phyloP scores from a whole-genome alignment of 1,140 invertebrate species.

The Panagrolaimus sp. region DNA sequence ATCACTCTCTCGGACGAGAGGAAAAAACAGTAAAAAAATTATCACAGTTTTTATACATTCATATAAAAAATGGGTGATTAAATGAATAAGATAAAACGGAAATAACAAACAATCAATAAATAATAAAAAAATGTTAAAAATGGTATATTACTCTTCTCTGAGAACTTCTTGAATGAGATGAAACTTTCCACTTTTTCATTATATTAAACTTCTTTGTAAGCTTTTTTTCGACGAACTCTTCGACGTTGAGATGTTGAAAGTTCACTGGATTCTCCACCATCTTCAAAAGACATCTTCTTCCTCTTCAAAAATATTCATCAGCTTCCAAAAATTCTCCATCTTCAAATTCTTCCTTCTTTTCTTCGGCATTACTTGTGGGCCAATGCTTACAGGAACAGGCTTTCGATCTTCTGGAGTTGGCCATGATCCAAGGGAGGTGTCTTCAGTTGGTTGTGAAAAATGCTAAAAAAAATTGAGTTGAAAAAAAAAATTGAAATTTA shows the following conservation, averaged over 20 bases:
- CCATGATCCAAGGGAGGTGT: no score
- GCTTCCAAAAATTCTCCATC: not conserved
- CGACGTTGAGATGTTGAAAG: not conserved
- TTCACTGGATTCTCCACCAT: constrained; percentile 3
- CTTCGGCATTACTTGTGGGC: not conserved
- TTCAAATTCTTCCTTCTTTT: not conserved
- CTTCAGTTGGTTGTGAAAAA: no score
- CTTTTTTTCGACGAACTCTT: not conserved
- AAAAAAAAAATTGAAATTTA: no score
- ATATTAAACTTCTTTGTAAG: constrained; percentile 10
- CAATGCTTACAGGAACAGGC: not conserved
- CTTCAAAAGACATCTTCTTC: not conserved
- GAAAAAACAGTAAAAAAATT: no score
- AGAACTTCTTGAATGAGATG: constrained; percentile 1
- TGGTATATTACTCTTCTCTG: not conserved
- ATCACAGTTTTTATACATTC: no score
- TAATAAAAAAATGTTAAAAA: not conserved
- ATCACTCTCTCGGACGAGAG: no score
- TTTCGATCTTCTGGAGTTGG: no score
- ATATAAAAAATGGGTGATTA: no score
- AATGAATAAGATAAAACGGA: no score
- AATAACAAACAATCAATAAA: not conserved
- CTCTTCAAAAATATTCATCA: not conserved
- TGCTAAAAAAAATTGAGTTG: no score
- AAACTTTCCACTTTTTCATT: constrained; percentile 12